Percentiles rank a stretch among this genome's conserved stretches.
phyloP scores from a whole-genome alignment of 2,113 vertebrate genomes.

The Nestor notabilis region DNA sequence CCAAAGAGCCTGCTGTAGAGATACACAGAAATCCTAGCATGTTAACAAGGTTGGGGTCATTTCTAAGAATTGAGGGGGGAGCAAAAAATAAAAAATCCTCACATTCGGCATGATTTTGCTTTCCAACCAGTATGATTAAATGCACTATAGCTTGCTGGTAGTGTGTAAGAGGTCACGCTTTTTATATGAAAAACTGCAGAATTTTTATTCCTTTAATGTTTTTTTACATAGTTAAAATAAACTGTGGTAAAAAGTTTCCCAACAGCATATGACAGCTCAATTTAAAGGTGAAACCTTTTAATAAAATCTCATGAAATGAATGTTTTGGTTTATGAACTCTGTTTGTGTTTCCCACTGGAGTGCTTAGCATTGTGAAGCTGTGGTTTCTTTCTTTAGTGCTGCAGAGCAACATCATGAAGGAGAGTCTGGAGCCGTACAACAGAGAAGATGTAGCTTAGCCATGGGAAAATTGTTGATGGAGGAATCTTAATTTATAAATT shows the following conservation, averaged over 20 bases:
- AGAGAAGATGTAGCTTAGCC: constrained; percentile 59
- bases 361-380: constrained; percentile 70
- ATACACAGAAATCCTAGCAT: constrained; percentile 65
- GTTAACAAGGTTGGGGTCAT: constrained; percentile 78
- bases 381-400: constrained; percentile 67
- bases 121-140: constrained; percentile 79
- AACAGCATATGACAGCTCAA: constrained; percentile 77
- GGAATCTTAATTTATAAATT: constrained; percentile 75
- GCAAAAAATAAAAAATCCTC: constrained; percentile 43
- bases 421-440: constrained; percentile 53
- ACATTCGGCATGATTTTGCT: constrained; percentile 60
- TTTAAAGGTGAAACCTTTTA: constrained; percentile 86
- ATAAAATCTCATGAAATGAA: constrained; percentile 81
- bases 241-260: constrained; percentile 79
- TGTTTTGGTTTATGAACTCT: constrained; percentile 78
- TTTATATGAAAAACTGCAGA: constrained; percentile 68
- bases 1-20: constrained; percentile 66
- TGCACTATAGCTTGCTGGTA: constrained; percentile 65
- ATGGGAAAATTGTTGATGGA: constrained; percentile 59
- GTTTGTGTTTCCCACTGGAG: constrained; percentile 79
- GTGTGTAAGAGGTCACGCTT: constrained; percentile 66
- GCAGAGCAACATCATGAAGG: constrained; percentile 55
- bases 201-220: constrained; percentile 76
- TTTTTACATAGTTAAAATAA: constrained; percentile 79
- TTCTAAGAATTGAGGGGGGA: constrained; percentile 57